Evolutionary conservation across 2,888 invertebrate genomes (phyloP).

Genomic region (Pristionchus arcanus): DNA sequence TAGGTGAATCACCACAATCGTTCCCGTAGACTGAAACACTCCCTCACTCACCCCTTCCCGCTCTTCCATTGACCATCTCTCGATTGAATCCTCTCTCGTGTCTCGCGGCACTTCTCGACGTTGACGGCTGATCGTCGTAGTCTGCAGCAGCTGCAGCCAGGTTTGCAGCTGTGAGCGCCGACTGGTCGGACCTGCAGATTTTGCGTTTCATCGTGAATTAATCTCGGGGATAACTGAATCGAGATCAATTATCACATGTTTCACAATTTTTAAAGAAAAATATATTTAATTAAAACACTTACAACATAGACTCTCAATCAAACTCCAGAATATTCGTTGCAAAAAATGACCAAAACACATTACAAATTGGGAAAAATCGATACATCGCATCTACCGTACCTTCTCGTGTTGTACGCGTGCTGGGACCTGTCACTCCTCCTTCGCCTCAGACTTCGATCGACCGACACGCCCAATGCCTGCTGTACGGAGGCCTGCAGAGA

Average conservation of each 20-base stretch:
- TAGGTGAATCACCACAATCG: too few relatives aligned
- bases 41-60: neutral
- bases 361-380: too few relatives aligned
- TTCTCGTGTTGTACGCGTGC: slow-evolving; percentile 44
- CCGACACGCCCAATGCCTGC: neutral
- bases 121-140: slow-evolving; percentile 12
- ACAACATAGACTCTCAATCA: too few relatives aligned
- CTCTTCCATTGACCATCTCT: slow-evolving; percentile 28
- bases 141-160: neutral
- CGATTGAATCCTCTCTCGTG: slow-evolving; percentile 43
- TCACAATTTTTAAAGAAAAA: too few relatives aligned
- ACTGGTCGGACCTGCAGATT: neutral
- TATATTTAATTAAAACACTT: too few relatives aligned
- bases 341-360: too few relatives aligned
- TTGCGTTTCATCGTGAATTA: neutral
- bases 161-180: neutral
- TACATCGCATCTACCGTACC: neutral
- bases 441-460: neutral
- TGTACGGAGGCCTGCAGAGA: neutral
- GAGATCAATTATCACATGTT: too few relatives aligned
- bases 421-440: neutral
- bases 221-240: neutral
- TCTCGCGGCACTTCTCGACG: slow-evolving; percentile 36
- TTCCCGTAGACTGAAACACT: too few relatives aligned
- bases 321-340: too few relatives aligned